Evolutionary conservation across 53 echinoderm and acorn worm species (phyloP), one percentile per base, ranked within the genome.

Genomic region (Crossaster papposus): DNA sequence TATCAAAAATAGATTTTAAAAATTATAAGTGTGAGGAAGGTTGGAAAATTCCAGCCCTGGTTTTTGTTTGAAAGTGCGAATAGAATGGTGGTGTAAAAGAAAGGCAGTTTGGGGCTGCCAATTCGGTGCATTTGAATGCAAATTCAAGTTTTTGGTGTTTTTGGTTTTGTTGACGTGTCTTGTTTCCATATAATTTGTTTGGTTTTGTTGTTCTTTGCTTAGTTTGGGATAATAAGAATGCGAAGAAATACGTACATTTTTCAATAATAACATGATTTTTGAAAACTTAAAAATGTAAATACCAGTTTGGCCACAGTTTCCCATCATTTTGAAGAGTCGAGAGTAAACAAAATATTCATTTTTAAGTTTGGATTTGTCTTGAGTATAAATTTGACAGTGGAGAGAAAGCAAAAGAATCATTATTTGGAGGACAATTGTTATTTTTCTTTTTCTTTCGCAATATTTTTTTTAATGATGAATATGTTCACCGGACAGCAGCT

Each of bases 401-500:
- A 77, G 76, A 26, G 63, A 86, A 86, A 86, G 64, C 80, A 80
- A 80, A 58, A 54, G 58, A 50, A 35, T 72, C 50, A 72, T 76
- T 75, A 85, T 85, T 85, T 72, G 72, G 53, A 72, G 85, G 54
- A 72, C 72, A 72, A 58, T 58, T 29, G n/a, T n/a, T n/a, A n/a
- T n/a, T 71, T 87, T 44, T 87, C 36, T 87, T 75, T 87, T 76
- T 87, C 77, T 76, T 77, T 87, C 54, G 75, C 87, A 77, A 75
- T 76, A 87, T 87, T 76, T 87, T 87, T 74, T 72, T 71, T 44
- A 44, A 87, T 76, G 77, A 76, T 62, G 58, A 87, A 87, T 87
- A 87, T 87, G 77, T 87, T 87, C 87, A 87, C 87, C 87, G 54
- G 34, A 75, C 75, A 51, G 87, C 87, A 87, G 87, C 87, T 87